Percentiles rank a stretch among this genome's conserved stretches.
Conservation (phyloP, 2,888 invertebrate species). For the Philhelius pedissequus region DNA sequence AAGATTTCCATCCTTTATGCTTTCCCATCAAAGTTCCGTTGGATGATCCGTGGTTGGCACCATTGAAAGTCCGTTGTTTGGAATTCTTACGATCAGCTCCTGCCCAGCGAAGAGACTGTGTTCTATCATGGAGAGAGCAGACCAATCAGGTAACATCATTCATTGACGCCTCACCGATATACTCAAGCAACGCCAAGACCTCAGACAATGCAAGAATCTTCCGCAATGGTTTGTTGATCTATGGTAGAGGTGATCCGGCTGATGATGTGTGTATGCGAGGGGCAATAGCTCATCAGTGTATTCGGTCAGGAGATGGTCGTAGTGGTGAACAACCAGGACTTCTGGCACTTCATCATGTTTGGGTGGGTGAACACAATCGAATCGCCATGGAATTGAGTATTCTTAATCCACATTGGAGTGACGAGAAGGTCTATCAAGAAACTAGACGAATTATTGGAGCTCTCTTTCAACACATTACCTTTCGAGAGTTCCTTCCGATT, state of each 20-base stretch:
- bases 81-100: constrained; percentile 92
- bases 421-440: constrained; percentile 92
- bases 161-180: constrained; percentile 90
- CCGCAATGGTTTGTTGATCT: constrained; percentile 85
- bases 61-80: constrained; percentile 86
- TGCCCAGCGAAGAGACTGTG: constrained; percentile 88
- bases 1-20: constrained; percentile 89
- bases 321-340: constrained; percentile 88
- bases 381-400: constrained; percentile 86
- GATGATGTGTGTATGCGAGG: constrained; percentile 86
- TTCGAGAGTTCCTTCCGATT: constrained; percentile 89
- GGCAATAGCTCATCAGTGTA: constrained; percentile 86
- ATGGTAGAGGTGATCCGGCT: constrained; percentile 84
- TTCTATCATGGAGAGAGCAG: constrained; percentile 90
- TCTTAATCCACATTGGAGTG: constrained; percentile 92
- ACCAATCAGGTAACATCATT: constrained; percentile 91
- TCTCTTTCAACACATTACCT: constrained; percentile 90
- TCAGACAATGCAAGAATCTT: constrained; percentile 88
- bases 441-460: constrained; percentile 90
- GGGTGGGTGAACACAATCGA: constrained; percentile 81
- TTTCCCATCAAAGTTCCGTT: constrained; percentile 87
- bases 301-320: constrained; percentile 88
- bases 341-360: constrained; percentile 78
- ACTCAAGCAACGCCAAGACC: constrained; percentile 87
- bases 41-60: constrained; percentile 86